Percentiles rank a stretch among this genome's conserved stretches.
These are phyloP conservation scores for Amaurobius ferox DNA, from an alignment of 2,888 invertebrate genomes.

Conservation along the genomic window DNA sequence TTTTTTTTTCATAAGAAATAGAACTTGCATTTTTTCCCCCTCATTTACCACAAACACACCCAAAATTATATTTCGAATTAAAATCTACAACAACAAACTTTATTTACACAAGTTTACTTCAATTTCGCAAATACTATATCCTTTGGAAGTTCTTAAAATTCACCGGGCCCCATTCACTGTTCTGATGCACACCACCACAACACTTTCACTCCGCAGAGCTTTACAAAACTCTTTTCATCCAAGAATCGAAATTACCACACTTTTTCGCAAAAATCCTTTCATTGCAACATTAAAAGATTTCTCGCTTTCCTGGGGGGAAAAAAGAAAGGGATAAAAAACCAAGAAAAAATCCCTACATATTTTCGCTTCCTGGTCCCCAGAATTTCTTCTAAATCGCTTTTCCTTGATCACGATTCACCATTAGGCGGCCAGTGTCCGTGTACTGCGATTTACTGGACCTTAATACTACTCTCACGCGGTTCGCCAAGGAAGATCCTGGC, in stretches of 20 bases:
- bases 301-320: background rate
- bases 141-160: too few species aligned
- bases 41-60: too few species aligned
- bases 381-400: background rate
- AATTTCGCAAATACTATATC: too few species aligned
- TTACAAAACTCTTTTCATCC: background rate
- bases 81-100: too few species aligned
- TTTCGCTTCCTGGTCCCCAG: background rate
- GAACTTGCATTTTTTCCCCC: too few species aligned
- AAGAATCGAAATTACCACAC: background rate
- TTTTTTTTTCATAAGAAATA: too few species aligned
- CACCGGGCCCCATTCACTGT: background rate
- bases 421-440: conserved; percentile 5
- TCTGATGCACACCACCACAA: background rate
- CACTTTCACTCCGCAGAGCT: background rate
- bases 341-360: background rate
- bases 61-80: too few species aligned
- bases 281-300: background rate
- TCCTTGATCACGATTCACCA: conserved; percentile 3
- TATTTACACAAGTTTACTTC: too few species aligned
- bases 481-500: background rate
- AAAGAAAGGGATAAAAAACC: background rate
- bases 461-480: conserved; percentile 6
- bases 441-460: background rate
- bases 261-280: background rate